A percentile compares a stretch with the other conserved stretches of the same genome.
These are phyloP conservation scores for Loripinus fragilis DNA, from an alignment of 2,888 invertebrate species.

Conservation along the genomic window DNA sequence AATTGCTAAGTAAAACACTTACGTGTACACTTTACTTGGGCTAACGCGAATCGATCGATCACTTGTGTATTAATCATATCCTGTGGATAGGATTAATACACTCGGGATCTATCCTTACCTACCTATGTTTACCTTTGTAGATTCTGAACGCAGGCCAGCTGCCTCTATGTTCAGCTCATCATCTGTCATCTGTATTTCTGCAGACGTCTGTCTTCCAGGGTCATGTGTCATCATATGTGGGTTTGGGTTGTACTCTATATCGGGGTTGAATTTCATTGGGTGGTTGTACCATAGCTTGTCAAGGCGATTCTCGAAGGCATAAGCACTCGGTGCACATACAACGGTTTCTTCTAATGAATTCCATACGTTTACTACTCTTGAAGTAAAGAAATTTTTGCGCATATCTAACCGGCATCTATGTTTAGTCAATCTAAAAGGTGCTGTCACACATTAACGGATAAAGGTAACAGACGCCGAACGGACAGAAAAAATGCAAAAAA, in stretches of 20 bases:
- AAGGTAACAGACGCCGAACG: too few species aligned
- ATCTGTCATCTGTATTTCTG: background rate
- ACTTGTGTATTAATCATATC: too few species aligned
- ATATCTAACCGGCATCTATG: background rate
- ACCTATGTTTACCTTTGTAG: constrained; percentile 13
- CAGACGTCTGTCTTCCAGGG: background rate
- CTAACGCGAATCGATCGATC: too few species aligned
- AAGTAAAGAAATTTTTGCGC: background rate
- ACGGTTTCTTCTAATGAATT: background rate
- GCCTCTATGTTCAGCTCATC: constrained; percentile 12
- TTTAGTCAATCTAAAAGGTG: background rate
- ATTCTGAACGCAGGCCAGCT: constrained; percentile 9
- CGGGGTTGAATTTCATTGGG: background rate
- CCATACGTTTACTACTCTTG: background rate
- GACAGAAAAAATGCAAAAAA: too few species aligned
- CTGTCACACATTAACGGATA: too few species aligned
- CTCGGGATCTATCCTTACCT: too few species aligned
- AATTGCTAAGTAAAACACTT: too few species aligned
- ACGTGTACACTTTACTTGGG: too few species aligned
- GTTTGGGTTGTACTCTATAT: background rate
- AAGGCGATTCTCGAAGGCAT: constrained; percentile 7
- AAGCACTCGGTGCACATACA: background rate
- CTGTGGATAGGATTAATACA: too few species aligned
- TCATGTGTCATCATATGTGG: background rate
- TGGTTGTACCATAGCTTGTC: constrained; percentile 6